Base-by-base conservation (phyloP, 2,113 vertebrate species). In the Alosa alosa region DNA sequence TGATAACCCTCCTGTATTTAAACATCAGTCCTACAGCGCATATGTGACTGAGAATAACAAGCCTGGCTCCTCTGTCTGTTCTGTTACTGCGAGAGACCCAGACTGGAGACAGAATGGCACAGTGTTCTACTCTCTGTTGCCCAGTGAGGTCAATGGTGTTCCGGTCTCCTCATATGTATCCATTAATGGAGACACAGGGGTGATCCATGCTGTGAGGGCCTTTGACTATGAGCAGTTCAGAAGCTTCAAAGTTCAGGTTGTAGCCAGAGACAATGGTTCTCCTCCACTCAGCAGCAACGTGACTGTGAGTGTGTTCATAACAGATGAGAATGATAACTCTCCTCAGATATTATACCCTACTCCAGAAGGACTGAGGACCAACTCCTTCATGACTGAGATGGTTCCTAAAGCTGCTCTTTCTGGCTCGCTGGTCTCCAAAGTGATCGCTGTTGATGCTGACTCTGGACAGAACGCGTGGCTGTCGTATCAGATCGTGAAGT, bases 141-240 rank as follows among this genome's bases (percentile, higher is more conserved):
- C 91, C n/a, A 88, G 75, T 41, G 89, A 87, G 0, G 20, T 90
- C 4, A 87, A 88, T 9, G 89, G 89, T 18, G 60, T 55, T 11
- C 84, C 88, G 3, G 82, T 94, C 0, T 91, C 93, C 6, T 93
- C 92, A 15, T 93, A 89, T 10, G 22, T 94, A 17, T 94, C 94
- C 47, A 93, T 94, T 84, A 94, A 93, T 60, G 91, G 92, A 17
- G 92, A 91, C 41, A 93, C 90, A 2, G 94, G 94, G 0, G 47
- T 91, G 60, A 83, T 95, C 4, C 94, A 94, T 88, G 91, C 93
- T 8, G 75, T 93, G 86, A 84, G 81, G 7, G 91, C 93, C 31
- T 95, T 94, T 46, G 93, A 95, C 86, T 95, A 94, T 72, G 94
- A 95, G 31, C 91, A 93, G 50, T 88, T 93, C 11, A 86, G 41